phyloP scores from a whole-genome alignment of 2,113 vertebrate genomes.

The Lonchura striata region DNA sequence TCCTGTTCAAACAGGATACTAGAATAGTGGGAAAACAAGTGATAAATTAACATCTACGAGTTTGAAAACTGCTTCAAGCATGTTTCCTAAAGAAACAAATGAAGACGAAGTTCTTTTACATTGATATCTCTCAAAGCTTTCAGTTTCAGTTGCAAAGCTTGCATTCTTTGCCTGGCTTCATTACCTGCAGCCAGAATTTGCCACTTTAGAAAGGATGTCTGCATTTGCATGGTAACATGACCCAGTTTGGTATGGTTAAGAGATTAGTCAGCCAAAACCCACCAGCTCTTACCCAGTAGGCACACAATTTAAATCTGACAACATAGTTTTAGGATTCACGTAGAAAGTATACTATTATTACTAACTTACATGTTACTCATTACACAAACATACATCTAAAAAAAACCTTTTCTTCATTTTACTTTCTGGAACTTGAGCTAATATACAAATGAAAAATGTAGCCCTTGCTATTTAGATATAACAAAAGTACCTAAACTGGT shows the following conservation, averaged over 20 bases:
- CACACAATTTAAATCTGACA: background rate
- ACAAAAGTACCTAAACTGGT: background rate
- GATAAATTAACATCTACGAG: background rate
- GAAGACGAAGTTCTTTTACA: background rate
- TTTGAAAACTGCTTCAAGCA: background rate
- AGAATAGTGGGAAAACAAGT: background rate
- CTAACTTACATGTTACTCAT: background rate
- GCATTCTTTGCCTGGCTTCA: background rate
- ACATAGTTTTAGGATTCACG: background rate
- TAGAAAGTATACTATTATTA: background rate
- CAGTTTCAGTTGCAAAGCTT: background rate
- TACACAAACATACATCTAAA: background rate
- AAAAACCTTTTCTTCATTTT: background rate
- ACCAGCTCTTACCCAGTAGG: accelerated
- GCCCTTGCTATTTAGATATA: background rate
- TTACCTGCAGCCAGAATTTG: background rate
- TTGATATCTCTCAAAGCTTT: background rate
- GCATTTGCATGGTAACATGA: background rate
- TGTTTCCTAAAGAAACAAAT: background rate
- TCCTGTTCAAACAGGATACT: background rate
- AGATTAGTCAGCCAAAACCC: background rate
- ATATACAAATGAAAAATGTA: background rate
- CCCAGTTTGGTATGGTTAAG: background rate
- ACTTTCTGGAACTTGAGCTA: background rate
- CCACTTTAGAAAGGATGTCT: background rate